Base-by-base conservation (phyloP, 2,797 vertebrate genomes). In the Microctenopoma steveboyesi region DNA sequence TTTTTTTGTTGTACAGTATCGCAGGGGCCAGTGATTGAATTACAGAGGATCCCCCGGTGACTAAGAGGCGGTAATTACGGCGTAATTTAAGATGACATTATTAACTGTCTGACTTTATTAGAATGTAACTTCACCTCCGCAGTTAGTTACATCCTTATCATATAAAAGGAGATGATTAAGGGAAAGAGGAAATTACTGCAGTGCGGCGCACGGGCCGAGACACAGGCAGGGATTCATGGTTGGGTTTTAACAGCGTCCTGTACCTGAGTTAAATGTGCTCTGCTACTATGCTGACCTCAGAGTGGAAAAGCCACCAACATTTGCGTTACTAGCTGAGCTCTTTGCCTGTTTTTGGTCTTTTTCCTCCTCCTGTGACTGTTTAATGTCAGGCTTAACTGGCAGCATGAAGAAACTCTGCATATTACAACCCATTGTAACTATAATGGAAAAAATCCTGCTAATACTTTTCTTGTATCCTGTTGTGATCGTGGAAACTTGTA, bases 11-110 rank as follows among this genome's bases (percentile, higher is more conserved):
- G 72, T 92, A 90, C 91, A 88, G 91, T 91, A 92, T 90, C 87
- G 76, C 76, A 74, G 85, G 86, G 89, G 90, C 85, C 89, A 65
- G 88, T 90, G 92, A 94, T 94, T 94, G 93, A 95, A 94, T 95
- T 93, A 93, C 88, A 77, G 72, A 86, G 87, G 87, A 47, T 91
- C 84, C 89, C 91, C 88, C 82, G 60, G 92, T 89, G 90, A 91
- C 93, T 93, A 91, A 92, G 91, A 88, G 89, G 78, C 86, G 9
- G 90, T 93, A 94, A 94, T 95, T 94, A 93, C 81, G 57, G 57
- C 78, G 83, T 92, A 91, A 93, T 94, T 93, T 92, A 89, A 93
- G 93, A 95, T 94, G 92, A 93, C 91, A 93, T 93, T 93, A 93
- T 93, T 91, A 92, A 91, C 88, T 37, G 84, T 48, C 83, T 86